These are phyloP conservation scores for Ophion costatus DNA, from an alignment of 2,888 invertebrate genomes.

Conservation along the genomic window DNA sequence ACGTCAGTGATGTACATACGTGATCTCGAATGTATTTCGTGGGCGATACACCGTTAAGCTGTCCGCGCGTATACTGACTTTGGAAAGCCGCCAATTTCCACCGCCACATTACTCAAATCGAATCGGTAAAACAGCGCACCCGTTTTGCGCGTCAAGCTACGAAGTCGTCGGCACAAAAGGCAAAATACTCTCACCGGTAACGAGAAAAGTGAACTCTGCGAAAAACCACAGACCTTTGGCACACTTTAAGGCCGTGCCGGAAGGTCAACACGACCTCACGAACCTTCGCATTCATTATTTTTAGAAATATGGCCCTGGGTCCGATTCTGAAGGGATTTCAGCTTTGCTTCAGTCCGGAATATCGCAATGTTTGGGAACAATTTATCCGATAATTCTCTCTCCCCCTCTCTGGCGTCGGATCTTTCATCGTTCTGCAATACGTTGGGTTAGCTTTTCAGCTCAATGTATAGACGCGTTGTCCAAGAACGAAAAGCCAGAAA, in stretches of 20 bases:
- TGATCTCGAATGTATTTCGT: background rate
- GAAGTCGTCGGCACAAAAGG: background rate
- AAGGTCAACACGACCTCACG: background rate
- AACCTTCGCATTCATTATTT: background rate
- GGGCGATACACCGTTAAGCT: background rate
- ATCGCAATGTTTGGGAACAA: too few relatives aligned
- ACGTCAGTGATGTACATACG: background rate
- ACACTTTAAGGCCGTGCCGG: background rate
- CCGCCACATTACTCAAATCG: constrained; percentile 14
- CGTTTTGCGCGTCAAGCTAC: constrained; percentile 31
- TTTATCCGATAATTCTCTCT: too few relatives aligned
- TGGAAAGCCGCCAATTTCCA: constrained; percentile 57
- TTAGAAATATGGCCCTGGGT: background rate
- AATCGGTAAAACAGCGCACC: constrained; percentile 3
- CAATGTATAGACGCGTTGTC: too few relatives aligned
- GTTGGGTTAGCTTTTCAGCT: too few relatives aligned
- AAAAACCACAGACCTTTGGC: constrained; percentile 16
- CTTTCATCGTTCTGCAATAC: too few relatives aligned
- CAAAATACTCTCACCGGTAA: background rate
- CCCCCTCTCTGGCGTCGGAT: too few relatives aligned
- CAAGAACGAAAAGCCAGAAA: background rate
- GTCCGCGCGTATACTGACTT: constrained; percentile 13
- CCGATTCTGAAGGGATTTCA: background rate
- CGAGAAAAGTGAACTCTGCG: background rate
- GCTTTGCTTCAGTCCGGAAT: background rate